A percentile compares a stretch with the other conserved stretches of the same genome.
Conservation (phyloP, 2,888 invertebrate species). For the Heliothis peltigera region DNA sequence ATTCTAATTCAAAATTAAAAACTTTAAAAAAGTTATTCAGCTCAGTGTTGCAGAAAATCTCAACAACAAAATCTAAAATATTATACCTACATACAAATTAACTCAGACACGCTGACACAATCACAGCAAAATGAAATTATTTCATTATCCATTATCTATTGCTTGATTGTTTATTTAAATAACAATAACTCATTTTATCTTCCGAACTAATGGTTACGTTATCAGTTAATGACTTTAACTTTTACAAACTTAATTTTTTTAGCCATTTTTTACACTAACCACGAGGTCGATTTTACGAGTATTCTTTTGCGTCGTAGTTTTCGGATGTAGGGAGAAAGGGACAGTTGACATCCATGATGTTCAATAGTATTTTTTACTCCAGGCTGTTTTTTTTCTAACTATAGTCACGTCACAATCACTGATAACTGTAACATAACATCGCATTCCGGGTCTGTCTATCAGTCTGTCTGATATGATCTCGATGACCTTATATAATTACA, state of each 20-base stretch:
- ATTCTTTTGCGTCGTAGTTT: conserved; percentile 69
- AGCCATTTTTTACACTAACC: conserved; percentile 50
- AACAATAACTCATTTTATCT: conserved; percentile 68
- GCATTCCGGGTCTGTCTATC: too few relatives aligned
- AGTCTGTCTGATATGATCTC: too few relatives aligned
- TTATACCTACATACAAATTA: conserved; percentile 24
- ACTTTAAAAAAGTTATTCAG: too few relatives aligned
- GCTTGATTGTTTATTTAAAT: conserved; percentile 59
- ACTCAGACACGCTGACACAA: conserved; percentile 31
- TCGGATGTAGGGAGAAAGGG: conserved; percentile 38
- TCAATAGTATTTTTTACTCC: neutral
- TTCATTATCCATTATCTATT: conserved; percentile 54
- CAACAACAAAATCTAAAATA: neutral
- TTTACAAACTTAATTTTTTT: conserved; percentile 65
- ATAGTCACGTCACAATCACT: too few relatives aligned
- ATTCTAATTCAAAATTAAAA: too few relatives aligned
- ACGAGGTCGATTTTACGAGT: conserved; percentile 55
- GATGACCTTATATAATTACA: too few relatives aligned
- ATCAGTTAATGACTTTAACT: conserved; percentile 74
- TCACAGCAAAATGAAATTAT: conserved; percentile 46
- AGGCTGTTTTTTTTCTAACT: too few relatives aligned
- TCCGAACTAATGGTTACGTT: conserved; percentile 69
- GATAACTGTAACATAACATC: too few relatives aligned
- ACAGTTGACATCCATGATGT: conserved; percentile 1
- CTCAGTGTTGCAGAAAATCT: too few relatives aligned